Percentiles rank a stretch among this genome's conserved stretches.
These are phyloP conservation scores for Epizoanthus ramosus DNA, from an alignment of 92 coral and sea anemone genomes.

Conservation along the genomic window DNA sequence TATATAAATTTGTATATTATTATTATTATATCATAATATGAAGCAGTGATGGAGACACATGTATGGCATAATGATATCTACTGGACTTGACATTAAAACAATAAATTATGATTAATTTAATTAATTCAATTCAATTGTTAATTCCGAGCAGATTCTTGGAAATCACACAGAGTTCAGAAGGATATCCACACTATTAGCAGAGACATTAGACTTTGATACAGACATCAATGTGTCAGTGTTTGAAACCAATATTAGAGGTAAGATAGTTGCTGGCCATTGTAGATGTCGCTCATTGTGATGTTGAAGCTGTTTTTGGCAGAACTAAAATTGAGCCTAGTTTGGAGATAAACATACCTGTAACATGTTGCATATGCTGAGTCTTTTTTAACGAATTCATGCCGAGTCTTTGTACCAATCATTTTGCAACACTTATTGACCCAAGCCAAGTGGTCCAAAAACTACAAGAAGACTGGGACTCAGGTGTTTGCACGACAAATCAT, in stretches of 20 bases:
- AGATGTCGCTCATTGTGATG: slow-evolving; percentile 8
- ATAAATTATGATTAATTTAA: neutral
- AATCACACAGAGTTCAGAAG: slow-evolving; percentile 86
- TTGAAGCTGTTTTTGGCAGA: too few species aligned
- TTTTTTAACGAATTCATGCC: too few species aligned
- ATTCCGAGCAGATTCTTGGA: slow-evolving; percentile 77
- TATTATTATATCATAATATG: neutral
- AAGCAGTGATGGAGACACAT: neutral
- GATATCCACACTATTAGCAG: slow-evolving; percentile 75
- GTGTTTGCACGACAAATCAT: too few species aligned
- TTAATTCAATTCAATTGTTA: neutral
- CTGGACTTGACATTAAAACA: neutral
- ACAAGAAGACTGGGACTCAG: too few species aligned
- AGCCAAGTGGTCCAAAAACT: too few species aligned
- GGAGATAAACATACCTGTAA: neutral
- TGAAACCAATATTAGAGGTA: slow-evolving; percentile 98
- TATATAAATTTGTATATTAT: too few species aligned
- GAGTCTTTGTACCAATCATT: too few species aligned
- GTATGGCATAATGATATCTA: neutral
- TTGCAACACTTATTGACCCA: too few species aligned
- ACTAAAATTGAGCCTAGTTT: neutral
- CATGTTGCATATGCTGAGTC: neutral
- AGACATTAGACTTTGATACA: slow-evolving; percentile 80
- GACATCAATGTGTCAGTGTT: slow-evolving; percentile 98
- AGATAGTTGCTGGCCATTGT: neutral